Evolutionary conservation across 2,888 invertebrate species (phyloP), one percentile per base, ranked within the genome.

Genomic region (Parnassius orleans): DNA sequence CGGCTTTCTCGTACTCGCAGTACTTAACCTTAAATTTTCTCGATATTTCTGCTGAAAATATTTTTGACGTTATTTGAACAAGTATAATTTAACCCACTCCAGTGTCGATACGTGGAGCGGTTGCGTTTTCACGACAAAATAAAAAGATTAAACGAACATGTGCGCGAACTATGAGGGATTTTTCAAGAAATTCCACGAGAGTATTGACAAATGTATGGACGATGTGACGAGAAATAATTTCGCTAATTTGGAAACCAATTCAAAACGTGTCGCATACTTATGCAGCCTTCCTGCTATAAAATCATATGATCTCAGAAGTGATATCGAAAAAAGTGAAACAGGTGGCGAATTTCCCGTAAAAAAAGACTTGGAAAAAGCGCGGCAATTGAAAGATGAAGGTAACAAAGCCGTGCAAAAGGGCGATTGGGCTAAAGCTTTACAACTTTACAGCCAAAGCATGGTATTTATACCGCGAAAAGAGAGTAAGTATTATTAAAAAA

Each of bases 391-490:
- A 83, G 92, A 94, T 70, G 92, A 93, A 64, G 97, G 96, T 3
- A 97, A 96, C 75, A 88, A 92, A 65, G 93, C 93, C 7, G 97
- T 96, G 72, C 94, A 94, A 69, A 93, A 93, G 70, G 95, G 94
- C 59, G 93, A 95, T 69, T 96, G 94, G 92, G 77, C 83, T 43
- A 93, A 92, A 70, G 95, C 97, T 1, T 86, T 96, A 77, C 87
- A 93, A 44, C 80, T 93, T 52, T 97, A 97, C 81, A 95, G 94
- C 64, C 92, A 93, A 71, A 94, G 95, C 68, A 94, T 96, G 76
- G 81, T 95, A 33, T 85, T 93, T 57, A 91, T 95, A 78, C 96
- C 96, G 11, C 92, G 93, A 64, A 93, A 93, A 71, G 93, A 94
- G 84, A 93, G 96, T 96, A 87, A 92, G 92, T 89, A 57, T 3